A percentile compares a stretch with the other conserved stretches of the same genome.
Conservation (phyloP, 2,113 vertebrate genomes). For the Catharus minimus region DNA sequence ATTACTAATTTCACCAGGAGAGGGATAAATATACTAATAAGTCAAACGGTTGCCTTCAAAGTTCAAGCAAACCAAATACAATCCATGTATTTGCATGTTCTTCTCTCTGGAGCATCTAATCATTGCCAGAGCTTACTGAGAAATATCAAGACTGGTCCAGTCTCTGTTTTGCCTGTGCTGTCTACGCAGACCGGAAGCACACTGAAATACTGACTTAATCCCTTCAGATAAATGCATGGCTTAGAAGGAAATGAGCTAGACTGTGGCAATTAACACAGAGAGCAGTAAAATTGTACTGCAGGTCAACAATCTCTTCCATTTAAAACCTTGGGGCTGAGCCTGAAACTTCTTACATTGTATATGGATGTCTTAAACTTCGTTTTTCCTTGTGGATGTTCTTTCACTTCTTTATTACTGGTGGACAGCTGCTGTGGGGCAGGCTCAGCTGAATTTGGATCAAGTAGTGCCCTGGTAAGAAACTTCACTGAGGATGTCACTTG, state of each 20-base stretch:
- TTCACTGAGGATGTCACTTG: not conserved
- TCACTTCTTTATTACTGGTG: not conserved
- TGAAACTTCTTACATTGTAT: slow-evolving; percentile 54
- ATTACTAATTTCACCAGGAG: not conserved
- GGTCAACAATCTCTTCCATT: not conserved
- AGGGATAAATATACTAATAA: not conserved
- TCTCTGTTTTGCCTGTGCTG: not conserved
- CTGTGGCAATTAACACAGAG: not conserved
- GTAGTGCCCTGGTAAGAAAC: not conserved
- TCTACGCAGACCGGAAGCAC: not conserved
- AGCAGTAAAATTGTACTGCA: not conserved
- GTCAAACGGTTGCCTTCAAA: not conserved
- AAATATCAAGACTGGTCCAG: not conserved
- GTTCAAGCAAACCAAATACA: not conserved
- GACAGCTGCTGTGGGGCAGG: not conserved
- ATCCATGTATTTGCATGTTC: not conserved
- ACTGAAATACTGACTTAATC: not conserved
- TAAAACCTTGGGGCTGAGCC: not conserved
- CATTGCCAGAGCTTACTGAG: not conserved
- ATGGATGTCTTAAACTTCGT: slow-evolving; percentile 65
- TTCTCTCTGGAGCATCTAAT: not conserved
- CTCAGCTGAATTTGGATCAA: not conserved
- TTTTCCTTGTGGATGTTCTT: slow-evolving; percentile 18
- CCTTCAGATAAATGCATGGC: fast-evolving
- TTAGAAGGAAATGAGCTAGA: not conserved